These are phyloP conservation scores for Tryphoninae sp. DNA, from an alignment of 2,888 invertebrate genomes.

Conservation along the genomic window DNA sequence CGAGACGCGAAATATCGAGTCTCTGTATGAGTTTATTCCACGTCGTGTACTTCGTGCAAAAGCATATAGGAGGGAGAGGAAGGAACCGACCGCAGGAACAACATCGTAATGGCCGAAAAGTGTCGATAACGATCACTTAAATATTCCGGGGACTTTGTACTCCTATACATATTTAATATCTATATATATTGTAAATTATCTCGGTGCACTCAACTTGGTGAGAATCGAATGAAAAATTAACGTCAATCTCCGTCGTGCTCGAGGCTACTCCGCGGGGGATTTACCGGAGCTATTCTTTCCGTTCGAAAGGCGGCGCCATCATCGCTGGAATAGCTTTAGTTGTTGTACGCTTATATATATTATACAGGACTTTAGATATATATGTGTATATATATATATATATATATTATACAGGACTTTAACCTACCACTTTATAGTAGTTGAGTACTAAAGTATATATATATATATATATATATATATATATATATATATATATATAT, in stretches of 20 bases:
- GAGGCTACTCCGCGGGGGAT: constrained; percentile 31
- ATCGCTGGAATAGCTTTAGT: not conserved
- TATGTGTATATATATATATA: not conserved
- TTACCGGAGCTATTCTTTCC: constrained; percentile 29
- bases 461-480: no score
- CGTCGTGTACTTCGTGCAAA: constrained; percentile 19
- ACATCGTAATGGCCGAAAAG: constrained; percentile 70
- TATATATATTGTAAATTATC: constrained; percentile 11
- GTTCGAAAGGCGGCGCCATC: not conserved
- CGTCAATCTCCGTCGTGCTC: constrained; percentile 54
- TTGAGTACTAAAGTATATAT: not conserved
- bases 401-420: constrained; percentile 4
- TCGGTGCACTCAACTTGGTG: constrained; percentile 34
- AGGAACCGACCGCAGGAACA: constrained; percentile 22
- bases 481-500: constrained; percentile 14
- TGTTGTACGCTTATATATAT: not conserved
- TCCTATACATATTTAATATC: not conserved
- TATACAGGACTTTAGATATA: not conserved
- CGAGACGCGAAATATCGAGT: constrained; percentile 43
- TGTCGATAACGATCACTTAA: constrained; percentile 68
- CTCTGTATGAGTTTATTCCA: not conserved
- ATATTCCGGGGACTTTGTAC: constrained; percentile 26
- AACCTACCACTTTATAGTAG: constrained; percentile 1
- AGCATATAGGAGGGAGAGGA: not conserved
- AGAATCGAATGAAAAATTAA: constrained; percentile 60